These are phyloP conservation scores for Pluvianellus socialis DNA, from an alignment of 2,113 vertebrate species.

Conservation along the genomic window DNA sequence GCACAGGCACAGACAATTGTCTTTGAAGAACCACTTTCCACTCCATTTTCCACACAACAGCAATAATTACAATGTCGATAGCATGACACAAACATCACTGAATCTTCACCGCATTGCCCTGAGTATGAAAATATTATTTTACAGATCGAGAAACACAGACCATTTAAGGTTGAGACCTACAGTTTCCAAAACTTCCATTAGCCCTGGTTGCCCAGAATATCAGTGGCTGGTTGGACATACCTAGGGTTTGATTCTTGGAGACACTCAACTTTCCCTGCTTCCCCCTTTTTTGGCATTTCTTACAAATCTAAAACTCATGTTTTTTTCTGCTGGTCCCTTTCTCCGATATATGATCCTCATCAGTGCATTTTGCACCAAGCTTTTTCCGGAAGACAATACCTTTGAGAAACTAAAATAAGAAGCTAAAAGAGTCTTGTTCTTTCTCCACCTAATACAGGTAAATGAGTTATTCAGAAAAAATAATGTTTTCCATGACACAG, in stretches of 20 bases:
- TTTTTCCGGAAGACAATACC: neutral
- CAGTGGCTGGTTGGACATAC: neutral
- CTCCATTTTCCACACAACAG: slow-evolving; percentile 12
- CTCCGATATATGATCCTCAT: neutral
- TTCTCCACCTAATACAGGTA: neutral
- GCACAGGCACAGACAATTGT: slow-evolving; percentile 29
- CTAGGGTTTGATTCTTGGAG: neutral
- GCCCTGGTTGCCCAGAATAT: neutral
- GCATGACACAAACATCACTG: neutral
- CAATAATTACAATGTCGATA: slow-evolving; percentile 1
- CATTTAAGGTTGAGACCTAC: neutral
- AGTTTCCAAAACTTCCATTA: neutral
- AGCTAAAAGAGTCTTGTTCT: neutral
- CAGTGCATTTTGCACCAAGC: neutral
- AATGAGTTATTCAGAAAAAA: neutral
- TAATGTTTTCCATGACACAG: neutral
- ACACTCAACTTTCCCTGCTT: neutral
- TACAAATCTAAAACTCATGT: neutral
- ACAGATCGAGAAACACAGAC: neutral
- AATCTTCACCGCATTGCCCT: neutral
- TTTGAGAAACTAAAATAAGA: neutral
- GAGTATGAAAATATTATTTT: neutral
- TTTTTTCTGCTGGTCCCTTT: neutral
- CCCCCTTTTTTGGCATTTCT: neutral
- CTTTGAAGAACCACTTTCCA: slow-evolving; percentile 66